These are phyloP conservation scores for Fistularia tabacaria DNA, from an alignment of 2,797 vertebrate species.

Conservation along the genomic window DNA sequence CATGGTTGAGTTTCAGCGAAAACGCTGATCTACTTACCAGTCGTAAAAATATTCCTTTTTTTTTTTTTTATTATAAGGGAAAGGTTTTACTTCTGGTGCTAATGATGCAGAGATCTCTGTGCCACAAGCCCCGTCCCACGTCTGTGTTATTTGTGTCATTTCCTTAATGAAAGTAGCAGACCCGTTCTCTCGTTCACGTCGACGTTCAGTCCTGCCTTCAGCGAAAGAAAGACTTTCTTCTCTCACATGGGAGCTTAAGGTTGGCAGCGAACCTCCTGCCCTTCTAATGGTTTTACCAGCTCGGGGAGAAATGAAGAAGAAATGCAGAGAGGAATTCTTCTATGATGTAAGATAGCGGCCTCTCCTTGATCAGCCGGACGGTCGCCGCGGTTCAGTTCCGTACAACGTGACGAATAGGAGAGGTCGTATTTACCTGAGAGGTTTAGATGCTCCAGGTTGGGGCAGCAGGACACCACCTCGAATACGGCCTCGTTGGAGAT, in stretches of 20 bases:
- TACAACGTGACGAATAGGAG: too few relatives aligned
- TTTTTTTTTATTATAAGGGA: constrained; percentile 25
- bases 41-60: constrained; percentile 32
- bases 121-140: constrained; percentile 33
- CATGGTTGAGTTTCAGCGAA: constrained; percentile 14
- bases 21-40: constrained; percentile 11
- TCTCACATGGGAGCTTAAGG: constrained; percentile 61
- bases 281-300: constrained; percentile 75
- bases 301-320: constrained; percentile 44
- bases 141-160: constrained; percentile 62
- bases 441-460: constrained; percentile 93
- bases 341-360: constrained; percentile 37
- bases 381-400: neutral
- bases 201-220: constrained; percentile 57
- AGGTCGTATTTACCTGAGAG: constrained; percentile 85
- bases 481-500: constrained; percentile 95
- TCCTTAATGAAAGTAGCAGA: constrained; percentile 75
- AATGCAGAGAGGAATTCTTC: constrained; percentile 45
- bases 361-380: constrained; percentile 4
- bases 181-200: constrained; percentile 42
- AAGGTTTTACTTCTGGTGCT: constrained; percentile 40
- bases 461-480: constrained; percentile 93
- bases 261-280: constrained; percentile 65
- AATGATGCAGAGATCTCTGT: constrained; percentile 46
- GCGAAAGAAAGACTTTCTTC: constrained; percentile 64